Evolutionary conservation across 2,113 vertebrate genomes (phyloP).

Genomic region (Eulemur rufifrons): DNA sequence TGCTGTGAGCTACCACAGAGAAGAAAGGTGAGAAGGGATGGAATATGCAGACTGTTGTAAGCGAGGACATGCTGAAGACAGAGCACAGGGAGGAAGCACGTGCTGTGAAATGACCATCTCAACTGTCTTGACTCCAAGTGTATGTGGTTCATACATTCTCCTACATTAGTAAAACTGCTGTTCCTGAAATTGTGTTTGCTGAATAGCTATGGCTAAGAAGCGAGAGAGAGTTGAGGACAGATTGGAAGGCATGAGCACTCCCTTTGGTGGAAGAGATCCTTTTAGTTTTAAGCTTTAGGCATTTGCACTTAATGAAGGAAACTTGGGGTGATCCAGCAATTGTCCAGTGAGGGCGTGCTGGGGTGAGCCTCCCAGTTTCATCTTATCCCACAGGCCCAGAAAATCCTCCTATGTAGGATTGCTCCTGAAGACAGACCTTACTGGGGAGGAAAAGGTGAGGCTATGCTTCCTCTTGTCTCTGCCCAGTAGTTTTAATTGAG

Average conservation of each 20-base stretch:
- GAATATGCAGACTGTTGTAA: neutral
- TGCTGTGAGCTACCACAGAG: neutral
- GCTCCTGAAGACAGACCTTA: neutral
- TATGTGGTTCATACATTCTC: neutral
- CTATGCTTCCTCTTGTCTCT: neutral
- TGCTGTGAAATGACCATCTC: neutral
- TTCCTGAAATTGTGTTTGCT: neutral
- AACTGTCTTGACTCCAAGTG: neutral
- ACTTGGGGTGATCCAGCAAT: neutral
- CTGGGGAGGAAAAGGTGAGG: neutral
- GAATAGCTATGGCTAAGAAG: neutral
- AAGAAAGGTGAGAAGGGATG: neutral
- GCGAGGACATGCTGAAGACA: neutral
- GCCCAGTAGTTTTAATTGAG: constrained; percentile 65
- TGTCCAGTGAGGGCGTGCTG: neutral
- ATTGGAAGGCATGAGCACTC: neutral
- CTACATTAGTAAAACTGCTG: neutral
- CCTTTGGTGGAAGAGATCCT: neutral
- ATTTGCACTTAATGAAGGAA: neutral
- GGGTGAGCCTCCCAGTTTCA: neutral
- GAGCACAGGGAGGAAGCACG: neutral
- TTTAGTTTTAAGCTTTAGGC: neutral
- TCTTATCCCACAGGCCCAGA: neutral
- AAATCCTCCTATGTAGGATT: neutral
- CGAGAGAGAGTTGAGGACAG: neutral